phyloP scores from a whole-genome alignment of 2,888 invertebrate genomes.

The Cylindroiulus punctatus region DNA sequence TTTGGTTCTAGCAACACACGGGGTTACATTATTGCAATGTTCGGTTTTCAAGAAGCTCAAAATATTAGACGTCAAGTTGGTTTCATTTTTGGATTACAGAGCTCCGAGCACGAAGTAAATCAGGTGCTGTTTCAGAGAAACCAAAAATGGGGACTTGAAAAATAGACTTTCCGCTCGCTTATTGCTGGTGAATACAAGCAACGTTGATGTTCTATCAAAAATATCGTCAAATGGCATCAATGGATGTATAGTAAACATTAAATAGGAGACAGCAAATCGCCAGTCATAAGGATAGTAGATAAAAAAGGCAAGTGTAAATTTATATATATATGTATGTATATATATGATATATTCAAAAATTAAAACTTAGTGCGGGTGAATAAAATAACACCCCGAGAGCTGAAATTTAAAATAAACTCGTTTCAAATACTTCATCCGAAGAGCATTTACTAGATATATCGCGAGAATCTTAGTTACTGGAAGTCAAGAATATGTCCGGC shows the following conservation, averaged over 20 bases:
- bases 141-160: conserved; percentile 19
- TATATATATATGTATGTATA: conserved; percentile 44
- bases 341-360: conserved; percentile 39
- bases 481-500: background rate
- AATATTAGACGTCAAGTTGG: background rate
- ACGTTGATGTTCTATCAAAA: conserved; percentile 51
- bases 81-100: background rate
- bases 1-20: conserved; percentile 12
- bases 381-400: conserved; percentile 35
- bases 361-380: conserved; percentile 27
- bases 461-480: conserved; percentile 5
- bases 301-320: conserved; percentile 47
- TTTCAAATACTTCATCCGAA: conserved; percentile 14
- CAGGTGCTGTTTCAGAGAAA: background rate
- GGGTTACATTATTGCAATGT: conserved; percentile 21
- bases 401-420: conserved; percentile 39
- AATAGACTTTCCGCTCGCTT: conserved; percentile 48
- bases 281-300: conserved; percentile 40
- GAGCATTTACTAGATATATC: conserved; percentile 24
- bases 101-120: background rate
- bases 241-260: conserved; percentile 47
- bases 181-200: conserved; percentile 50
- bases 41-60: background rate
- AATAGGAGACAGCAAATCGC: conserved; percentile 45
- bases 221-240: conserved; percentile 49